Evolutionary conservation across 2,888 invertebrate genomes (phyloP).

Genomic region (Silvanus unidentatus): DNA sequence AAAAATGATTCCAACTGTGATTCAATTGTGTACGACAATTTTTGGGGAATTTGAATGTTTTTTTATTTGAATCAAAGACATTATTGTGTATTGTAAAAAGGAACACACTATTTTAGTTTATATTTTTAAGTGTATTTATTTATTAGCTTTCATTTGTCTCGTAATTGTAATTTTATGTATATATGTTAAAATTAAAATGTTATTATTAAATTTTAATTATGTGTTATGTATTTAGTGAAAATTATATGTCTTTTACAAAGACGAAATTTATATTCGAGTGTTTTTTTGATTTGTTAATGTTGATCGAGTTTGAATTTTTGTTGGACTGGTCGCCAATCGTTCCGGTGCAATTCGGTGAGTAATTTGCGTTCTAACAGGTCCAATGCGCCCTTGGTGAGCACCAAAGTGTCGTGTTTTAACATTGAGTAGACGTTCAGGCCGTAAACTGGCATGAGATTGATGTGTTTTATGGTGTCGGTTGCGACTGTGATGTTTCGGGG

Average conservation of each 20-base stretch:
- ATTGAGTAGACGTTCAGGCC: conserved; percentile 95
- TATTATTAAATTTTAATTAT: too few species aligned
- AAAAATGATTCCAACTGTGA: conserved; percentile 26
- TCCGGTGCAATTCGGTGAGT: conserved; percentile 61
- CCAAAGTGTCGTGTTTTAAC: conserved; percentile 91
- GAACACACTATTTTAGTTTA: too few species aligned
- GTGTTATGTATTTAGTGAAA: too few species aligned
- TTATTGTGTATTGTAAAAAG: conserved; percentile 7
- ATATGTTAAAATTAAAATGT: too few species aligned
- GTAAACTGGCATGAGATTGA: conserved; percentile 93
- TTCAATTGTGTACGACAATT: conserved; percentile 5
- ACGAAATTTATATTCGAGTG: too few species aligned
- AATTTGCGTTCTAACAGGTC: conserved; percentile 77
- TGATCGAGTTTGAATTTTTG: conserved; percentile 59
- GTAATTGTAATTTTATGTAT: too few species aligned
- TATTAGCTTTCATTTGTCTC: too few species aligned
- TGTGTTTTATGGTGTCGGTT: conserved; percentile 67
- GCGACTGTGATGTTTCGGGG: conserved; percentile 84
- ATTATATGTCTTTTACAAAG: too few species aligned
- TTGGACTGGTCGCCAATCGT: conserved; percentile 51
- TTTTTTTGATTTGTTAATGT: conserved; percentile 22
- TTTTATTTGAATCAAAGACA: conserved; percentile 10
- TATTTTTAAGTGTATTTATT: too few species aligned
- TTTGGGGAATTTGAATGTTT: conserved; percentile 1
- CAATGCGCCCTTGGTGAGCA: conserved; percentile 78